phyloP scores from a whole-genome alignment of 2,113 vertebrate genomes.

The Cygnus buccinator region DNA sequence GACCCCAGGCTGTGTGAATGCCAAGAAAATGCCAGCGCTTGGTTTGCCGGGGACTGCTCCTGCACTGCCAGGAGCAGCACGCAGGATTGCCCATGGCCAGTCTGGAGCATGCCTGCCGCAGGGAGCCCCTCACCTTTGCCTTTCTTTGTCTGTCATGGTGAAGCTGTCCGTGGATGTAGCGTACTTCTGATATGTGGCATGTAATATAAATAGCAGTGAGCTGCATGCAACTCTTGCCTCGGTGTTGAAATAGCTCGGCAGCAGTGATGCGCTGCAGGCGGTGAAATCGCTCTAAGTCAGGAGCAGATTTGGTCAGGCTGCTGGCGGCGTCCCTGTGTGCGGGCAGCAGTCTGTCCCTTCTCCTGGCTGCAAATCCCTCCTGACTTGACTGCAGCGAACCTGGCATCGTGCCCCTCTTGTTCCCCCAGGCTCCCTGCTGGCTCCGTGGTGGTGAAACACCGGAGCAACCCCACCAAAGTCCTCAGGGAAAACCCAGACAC shows the following conservation, averaged over 20 bases:
- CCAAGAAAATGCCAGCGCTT: background rate
- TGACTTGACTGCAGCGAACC: background rate
- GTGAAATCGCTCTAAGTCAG: background rate
- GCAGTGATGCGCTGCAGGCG: background rate
- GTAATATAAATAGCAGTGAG: constrained; percentile 56
- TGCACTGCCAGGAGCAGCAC: background rate
- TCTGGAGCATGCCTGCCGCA: background rate
- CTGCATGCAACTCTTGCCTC: background rate
- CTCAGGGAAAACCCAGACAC: background rate
- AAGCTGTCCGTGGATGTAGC: constrained; percentile 3
- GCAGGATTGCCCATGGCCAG: background rate
- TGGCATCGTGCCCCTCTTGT: background rate
- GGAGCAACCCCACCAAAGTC: background rate
- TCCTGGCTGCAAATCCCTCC: background rate
- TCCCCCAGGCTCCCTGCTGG: background rate
- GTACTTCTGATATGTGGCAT: constrained; percentile 29
- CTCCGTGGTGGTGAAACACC: background rate
- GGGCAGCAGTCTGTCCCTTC: background rate
- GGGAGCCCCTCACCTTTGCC: background rate
- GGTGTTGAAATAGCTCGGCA: background rate
- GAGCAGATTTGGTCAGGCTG: background rate
- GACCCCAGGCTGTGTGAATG: background rate
- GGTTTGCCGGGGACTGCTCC: background rate
- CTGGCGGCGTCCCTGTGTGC: background rate
- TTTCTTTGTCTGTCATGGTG: background rate